These are phyloP conservation scores for Sthenelais limicola DNA, from an alignment of 2,888 invertebrate species.

Conservation along the genomic window DNA sequence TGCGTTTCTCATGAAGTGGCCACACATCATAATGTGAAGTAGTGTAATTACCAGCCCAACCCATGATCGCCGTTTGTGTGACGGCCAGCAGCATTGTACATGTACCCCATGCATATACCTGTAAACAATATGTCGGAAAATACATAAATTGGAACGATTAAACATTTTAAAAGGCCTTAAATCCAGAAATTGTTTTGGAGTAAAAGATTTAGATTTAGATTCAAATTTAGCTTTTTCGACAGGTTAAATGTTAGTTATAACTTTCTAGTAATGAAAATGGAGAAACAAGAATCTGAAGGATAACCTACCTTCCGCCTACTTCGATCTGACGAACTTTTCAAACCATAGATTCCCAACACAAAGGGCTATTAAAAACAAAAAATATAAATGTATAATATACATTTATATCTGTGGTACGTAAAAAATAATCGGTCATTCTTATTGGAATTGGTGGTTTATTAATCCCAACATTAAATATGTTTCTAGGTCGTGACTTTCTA, in stretches of 20 bases:
- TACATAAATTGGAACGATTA: background rate
- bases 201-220: too few relatives aligned
- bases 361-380: conserved; percentile 24
- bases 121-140: background rate
- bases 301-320: conserved; percentile 18
- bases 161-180: background rate
- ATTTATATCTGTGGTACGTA: background rate
- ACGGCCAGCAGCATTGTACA: conserved; percentile 11
- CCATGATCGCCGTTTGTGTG: conserved; percentile 44
- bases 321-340: conserved; percentile 15
- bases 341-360: conserved; percentile 17
- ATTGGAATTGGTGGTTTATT: background rate
- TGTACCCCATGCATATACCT: conserved; percentile 42
- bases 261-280: background rate
- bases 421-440: background rate
- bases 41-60: conserved; percentile 42
- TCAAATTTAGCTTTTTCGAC: too few relatives aligned
- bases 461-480: too few relatives aligned
- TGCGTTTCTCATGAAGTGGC: conserved; percentile 27
- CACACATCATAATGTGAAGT: conserved; percentile 44
- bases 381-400: background rate
- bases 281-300: background rate
- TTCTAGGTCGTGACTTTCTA: too few relatives aligned
- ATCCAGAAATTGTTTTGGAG: background rate
- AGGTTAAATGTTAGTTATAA: background rate